These are phyloP conservation scores for Nymphalis c-album DNA, from an alignment of 2,888 invertebrate species.

Conservation along the genomic window DNA sequence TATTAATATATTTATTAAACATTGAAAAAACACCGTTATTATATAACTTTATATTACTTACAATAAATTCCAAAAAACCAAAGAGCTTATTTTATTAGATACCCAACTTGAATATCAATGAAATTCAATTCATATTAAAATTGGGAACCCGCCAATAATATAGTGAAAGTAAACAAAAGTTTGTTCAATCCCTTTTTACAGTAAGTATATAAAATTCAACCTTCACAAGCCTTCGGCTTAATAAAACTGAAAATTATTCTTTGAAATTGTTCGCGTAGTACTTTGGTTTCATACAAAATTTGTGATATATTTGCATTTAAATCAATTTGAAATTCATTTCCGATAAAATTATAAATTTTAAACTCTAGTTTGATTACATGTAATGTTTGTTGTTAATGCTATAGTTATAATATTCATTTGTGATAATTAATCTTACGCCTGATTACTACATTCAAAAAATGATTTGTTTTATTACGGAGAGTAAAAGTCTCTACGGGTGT, in stretches of 20 bases:
- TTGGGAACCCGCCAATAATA: background rate
- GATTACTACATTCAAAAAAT: no score
- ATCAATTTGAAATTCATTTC: no score
- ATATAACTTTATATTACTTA: background rate
- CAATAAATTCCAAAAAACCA: background rate
- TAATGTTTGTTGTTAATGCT: no score
- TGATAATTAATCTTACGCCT: no score
- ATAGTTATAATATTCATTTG: no score
- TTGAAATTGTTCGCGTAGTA: background rate
- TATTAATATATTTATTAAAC: no score
- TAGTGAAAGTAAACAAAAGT: background rate
- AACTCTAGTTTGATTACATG: no score
- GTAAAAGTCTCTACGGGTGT: no score
- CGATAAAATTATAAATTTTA: no score
- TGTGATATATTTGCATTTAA: no score
- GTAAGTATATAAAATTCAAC: background rate
- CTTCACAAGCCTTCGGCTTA: background rate
- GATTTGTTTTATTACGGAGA: no score
- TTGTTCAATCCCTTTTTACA: background rate
- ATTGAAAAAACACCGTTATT: no score
- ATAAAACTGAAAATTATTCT: slow-evolving; percentile 10
- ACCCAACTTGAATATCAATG: background rate
- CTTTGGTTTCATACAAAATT: background rate
- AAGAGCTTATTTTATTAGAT: background rate
- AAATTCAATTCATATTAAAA: slow-evolving; percentile 3